These are phyloP conservation scores for Chelonia mydas DNA, from an alignment of 2,797 vertebrate genomes.

Conservation along the genomic window DNA sequence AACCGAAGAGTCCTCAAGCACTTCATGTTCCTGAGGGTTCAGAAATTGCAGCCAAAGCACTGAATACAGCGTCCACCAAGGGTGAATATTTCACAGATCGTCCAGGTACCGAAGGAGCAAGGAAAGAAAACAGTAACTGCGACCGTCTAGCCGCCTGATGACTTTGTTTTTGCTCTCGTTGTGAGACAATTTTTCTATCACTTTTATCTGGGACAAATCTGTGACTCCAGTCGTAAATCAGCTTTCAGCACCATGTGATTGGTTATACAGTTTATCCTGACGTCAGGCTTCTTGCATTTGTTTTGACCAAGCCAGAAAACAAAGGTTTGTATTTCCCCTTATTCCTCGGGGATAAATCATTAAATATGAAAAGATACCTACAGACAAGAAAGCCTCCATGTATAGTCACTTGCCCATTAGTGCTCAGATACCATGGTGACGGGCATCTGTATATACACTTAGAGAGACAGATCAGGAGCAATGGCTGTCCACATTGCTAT, in stretches of 20 bases:
- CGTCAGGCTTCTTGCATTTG: not conserved
- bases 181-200: not conserved
- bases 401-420: not conserved
- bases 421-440: not conserved
- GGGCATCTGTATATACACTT: not conserved
- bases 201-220: not conserved
- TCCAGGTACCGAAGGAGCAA: too few species aligned
- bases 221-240: not conserved
- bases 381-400: not conserved
- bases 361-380: not conserved
- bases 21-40: too few species aligned
- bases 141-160: not conserved
- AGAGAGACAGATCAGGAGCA: not conserved
- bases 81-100: not conserved
- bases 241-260: not conserved
- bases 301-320: not conserved
- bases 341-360: not conserved
- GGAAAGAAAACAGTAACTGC: not conserved
- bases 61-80: not conserved
- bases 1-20: not conserved
- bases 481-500: not conserved
- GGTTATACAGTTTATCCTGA: not conserved
- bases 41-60: not conserved
- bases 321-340: not conserved
- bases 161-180: not conserved